A percentile compares a stretch with the other conserved stretches of the same genome.
phyloP scores from a whole-genome alignment of 2,797 vertebrate genomes.

The Darevskia mixta region DNA sequence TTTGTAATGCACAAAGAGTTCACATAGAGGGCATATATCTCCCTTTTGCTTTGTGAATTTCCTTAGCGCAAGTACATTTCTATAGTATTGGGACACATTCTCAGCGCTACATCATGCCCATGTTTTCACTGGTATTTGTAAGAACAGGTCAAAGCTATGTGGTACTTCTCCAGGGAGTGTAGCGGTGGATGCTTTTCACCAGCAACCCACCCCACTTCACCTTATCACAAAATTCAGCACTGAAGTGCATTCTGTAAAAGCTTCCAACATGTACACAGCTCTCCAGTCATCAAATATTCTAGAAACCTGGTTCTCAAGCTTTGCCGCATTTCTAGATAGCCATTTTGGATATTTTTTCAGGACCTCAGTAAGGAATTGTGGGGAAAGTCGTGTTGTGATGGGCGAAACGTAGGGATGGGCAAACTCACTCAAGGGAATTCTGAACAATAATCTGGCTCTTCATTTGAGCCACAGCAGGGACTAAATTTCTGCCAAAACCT shows the following conservation, averaged over 20 bases:
- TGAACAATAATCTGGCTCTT: background rate
- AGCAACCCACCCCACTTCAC: background rate
- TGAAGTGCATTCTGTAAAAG: background rate
- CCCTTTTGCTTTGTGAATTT: constrained; percentile 63
- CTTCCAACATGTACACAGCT: background rate
- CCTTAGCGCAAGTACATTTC: constrained; percentile 6
- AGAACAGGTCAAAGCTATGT: background rate
- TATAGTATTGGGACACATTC: background rate
- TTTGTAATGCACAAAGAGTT: constrained; percentile 26
- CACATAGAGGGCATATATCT: constrained; percentile 50
- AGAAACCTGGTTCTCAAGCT: background rate
- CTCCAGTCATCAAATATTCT: background rate
- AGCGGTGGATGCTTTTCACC: background rate
- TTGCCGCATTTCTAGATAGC: background rate
- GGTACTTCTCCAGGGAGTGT: background rate
- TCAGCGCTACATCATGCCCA: background rate
- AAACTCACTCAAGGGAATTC: background rate
- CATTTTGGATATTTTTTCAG: background rate
- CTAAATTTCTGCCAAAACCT: background rate
- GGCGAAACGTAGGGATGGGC: background rate
- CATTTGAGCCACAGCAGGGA: background rate
- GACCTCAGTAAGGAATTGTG: background rate
- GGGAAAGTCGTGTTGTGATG: background rate
- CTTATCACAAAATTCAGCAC: background rate
- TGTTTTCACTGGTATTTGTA: background rate